Base-by-base conservation (phyloP, 2,797 vertebrate genomes). In the Leptatherina wallacei region DNA sequence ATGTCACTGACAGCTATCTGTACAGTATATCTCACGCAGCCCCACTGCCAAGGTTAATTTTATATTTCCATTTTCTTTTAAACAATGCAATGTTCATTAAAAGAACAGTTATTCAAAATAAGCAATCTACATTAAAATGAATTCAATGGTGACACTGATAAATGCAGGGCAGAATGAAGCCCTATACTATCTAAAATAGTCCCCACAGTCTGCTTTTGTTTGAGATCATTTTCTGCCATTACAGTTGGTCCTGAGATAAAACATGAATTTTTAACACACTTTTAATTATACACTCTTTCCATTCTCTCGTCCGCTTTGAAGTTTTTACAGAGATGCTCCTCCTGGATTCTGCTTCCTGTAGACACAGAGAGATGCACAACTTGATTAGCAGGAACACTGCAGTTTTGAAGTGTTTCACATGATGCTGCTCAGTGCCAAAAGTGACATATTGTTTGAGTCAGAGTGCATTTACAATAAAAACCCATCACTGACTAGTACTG, bases 1-100 rank as follows among this genome's bases (percentile, higher is more conserved):
- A 74, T 92, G 92, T 92, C 93, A 92, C 88, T 91, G 78, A 90
- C 52, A 82, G 73, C 86, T 73, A 69, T 74, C 67, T 75, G 36
- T 74, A 44, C 67, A 72, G 33, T 71, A 66, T 47, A 40, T 49
- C 35, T 64, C 36, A 65, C 1, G 0, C 27, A 61, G 20, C 36
- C 75, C 22, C 13, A 61, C 8, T 33, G 32, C 69, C 3, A 33
- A 42, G 13, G 18, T 80, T 65, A 9, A 44, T 75, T 51, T 65
- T 56, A 29, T 65, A 13, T 54, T 27, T 73, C 30, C 6, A 40
- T 11, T 57, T 20, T 3, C 11, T n/a, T 67, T 63, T 30, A 71
- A 44, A 71, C 33, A 56, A 42, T 44, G 20, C 3, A 3, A 30
- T n/a, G 35, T 40, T 69, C 11, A 70, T 52, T 4, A 63, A 68